These are phyloP conservation scores for Candidula unifasciata DNA, from an alignment of 2,888 invertebrate genomes.

Conservation along the genomic window DNA sequence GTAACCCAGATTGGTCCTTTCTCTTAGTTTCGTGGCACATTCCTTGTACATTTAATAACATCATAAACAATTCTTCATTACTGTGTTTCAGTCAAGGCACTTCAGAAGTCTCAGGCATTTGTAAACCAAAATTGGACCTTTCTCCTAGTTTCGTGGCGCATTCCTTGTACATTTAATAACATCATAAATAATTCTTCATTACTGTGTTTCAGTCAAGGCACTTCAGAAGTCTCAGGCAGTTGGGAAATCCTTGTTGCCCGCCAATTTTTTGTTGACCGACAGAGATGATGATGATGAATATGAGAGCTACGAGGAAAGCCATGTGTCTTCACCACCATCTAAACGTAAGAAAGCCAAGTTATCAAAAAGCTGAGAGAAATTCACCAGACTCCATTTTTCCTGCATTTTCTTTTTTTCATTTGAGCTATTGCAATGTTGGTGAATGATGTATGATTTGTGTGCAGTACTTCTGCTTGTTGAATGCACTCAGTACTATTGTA, in stretches of 20 bases:
- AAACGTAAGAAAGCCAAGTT: constrained; percentile 53
- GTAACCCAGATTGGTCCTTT: no score
- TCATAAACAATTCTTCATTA: no score
- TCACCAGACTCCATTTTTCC: not conserved
- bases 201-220: constrained; percentile 44
- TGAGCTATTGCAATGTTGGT: not conserved
- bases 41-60: no score
- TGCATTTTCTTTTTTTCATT: not conserved
- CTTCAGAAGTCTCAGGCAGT: constrained; percentile 48
- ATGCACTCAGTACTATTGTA: no score
- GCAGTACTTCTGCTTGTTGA: no score
- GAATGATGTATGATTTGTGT: not conserved
- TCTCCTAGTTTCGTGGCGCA: no score
- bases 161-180: no score
- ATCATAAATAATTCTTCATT: not conserved
- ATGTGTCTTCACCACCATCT: constrained; percentile 41
- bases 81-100: no score
- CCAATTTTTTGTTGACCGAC: constrained; percentile 34
- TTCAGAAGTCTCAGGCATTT: no score
- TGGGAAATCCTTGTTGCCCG: constrained; percentile 36
- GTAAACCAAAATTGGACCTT: no score
- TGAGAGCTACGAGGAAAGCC: constrained; percentile 50
- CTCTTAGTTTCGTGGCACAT: no score
- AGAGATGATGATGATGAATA: constrained; percentile 50
- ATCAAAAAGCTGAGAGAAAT: constrained; percentile 50